These are phyloP conservation scores for Melanostoma mellinum DNA, from an alignment of 2,888 invertebrate genomes.

Conservation along the genomic window DNA sequence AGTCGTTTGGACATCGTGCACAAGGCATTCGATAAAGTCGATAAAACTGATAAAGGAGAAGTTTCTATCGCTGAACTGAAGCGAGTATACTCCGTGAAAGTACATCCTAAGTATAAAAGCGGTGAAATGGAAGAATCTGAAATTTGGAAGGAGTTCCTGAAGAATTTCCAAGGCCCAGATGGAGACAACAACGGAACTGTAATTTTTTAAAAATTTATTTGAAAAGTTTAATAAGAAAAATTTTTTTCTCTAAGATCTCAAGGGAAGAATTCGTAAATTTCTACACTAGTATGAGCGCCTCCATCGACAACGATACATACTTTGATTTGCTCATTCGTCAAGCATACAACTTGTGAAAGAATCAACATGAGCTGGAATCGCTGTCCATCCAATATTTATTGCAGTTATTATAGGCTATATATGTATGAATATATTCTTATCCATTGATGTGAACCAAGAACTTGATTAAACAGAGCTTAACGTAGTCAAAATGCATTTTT, in stretches of 20 bases:
- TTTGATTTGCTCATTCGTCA: constrained; percentile 98
- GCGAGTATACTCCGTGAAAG: constrained; percentile 90
- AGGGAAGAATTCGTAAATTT: constrained; percentile 96
- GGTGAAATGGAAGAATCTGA: constrained; percentile 93
- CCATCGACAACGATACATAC: constrained; percentile 96
- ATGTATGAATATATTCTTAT: too few relatives aligned
- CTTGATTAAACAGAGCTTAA: too few relatives aligned
- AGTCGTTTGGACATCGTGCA: constrained; percentile 88
- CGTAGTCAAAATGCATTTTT: too few relatives aligned
- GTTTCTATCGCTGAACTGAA: constrained; percentile 90
- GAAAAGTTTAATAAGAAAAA: not conserved
- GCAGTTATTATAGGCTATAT: too few relatives aligned
- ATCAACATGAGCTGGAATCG: too few relatives aligned
- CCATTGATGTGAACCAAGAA: too few relatives aligned
- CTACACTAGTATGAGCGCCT: constrained; percentile 96
- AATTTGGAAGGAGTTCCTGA: constrained; percentile 90
- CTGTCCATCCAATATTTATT: too few relatives aligned
- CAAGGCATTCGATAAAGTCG: constrained; percentile 92
- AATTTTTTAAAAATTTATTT: constrained; percentile 46
- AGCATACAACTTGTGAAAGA: constrained; percentile 86
- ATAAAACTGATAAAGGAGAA: constrained; percentile 91
- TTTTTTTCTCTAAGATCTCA: constrained; percentile 87
- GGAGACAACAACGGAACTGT: constrained; percentile 89
- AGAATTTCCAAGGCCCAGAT: constrained; percentile 89
- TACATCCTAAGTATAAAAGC: constrained; percentile 91